These are phyloP conservation scores for Drosophila paulistorum DNA, from an alignment of 1,140 invertebrate genomes.

Conservation along the genomic window DNA sequence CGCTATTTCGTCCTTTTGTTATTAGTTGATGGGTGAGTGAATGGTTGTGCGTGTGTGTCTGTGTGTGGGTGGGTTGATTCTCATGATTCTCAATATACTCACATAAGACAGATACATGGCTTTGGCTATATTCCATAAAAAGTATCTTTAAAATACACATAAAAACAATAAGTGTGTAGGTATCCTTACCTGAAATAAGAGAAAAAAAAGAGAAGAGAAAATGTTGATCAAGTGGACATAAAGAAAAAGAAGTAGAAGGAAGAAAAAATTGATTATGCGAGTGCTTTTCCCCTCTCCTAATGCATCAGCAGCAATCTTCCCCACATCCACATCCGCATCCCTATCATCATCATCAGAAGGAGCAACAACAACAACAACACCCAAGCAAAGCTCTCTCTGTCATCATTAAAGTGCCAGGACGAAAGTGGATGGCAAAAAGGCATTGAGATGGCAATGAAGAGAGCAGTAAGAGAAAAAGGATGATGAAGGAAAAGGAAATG, in stretches of 20 bases:
- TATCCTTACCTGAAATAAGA: slow-evolving; percentile 49
- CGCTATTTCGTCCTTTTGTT: background rate
- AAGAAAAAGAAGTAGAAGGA: background rate
- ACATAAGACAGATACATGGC: slow-evolving; percentile 52
- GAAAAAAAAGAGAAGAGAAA: background rate
- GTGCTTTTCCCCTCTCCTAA: slow-evolving; percentile 8
- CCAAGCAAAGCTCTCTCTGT: slow-evolving; percentile 6
- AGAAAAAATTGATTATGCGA: slow-evolving; percentile 17
- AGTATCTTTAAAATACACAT: slow-evolving; percentile 50
- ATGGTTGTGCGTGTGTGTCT: background rate
- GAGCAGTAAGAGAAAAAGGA: too few relatives aligned
- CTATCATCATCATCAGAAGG: too few relatives aligned
- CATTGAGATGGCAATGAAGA: background rate
- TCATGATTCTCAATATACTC: slow-evolving; percentile 30
- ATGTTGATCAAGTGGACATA: background rate
- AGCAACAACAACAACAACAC: background rate
- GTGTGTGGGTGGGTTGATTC: background rate
- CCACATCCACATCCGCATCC: background rate
- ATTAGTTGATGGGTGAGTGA: background rate
- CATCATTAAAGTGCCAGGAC: slow-evolving; percentile 11
- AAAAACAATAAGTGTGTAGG: slow-evolving; percentile 31
- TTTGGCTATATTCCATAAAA: slow-evolving; percentile 48
- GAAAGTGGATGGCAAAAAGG: background rate
- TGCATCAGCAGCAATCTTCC: background rate
- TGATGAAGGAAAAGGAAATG: background rate